Conservation (phyloP, 2,888 invertebrate species). For the Epinotia brunnichana region DNA sequence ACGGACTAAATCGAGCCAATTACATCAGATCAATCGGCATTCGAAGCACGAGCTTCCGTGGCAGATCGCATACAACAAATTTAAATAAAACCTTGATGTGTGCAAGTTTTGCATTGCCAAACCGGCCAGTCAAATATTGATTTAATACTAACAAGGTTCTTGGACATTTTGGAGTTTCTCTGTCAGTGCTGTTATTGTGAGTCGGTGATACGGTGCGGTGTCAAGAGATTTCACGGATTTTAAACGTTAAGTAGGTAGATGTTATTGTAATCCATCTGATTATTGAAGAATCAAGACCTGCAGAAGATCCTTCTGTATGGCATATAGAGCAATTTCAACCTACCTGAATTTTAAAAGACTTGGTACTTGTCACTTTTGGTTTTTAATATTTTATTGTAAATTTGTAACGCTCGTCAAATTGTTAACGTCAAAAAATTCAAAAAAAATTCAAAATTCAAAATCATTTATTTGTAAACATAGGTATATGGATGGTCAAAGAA, state of each 20-base stretch:
- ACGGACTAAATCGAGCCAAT: conserved; percentile 18
- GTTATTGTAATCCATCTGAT: neutral
- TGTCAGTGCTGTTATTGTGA: neutral
- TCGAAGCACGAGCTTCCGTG: conserved; percentile 19
- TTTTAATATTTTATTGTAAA: too few species aligned
- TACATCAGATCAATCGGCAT: conserved; percentile 22
- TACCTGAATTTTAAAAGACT: too few species aligned
- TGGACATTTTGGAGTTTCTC: neutral
- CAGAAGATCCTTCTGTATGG: neutral
- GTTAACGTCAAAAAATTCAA: too few species aligned
- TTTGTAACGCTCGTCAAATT: too few species aligned
- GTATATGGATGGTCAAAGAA: too few species aligned
- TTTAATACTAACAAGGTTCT: neutral
- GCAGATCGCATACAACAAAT: conserved; percentile 12
- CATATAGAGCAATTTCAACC: neutral
- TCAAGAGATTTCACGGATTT: neutral
- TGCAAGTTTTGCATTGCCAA: conserved; percentile 31
- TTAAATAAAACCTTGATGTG: conserved; percentile 24
- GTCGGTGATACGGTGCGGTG: neutral
- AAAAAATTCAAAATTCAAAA: too few species aligned
- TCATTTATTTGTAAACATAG: too few species aligned
- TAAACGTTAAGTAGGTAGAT: conserved; percentile 13
- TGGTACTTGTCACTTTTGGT: too few species aligned
- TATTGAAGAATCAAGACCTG: too few species aligned
- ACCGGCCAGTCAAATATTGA: conserved; percentile 25